A percentile compares a stretch with the other conserved stretches of the same genome.
These are phyloP conservation scores for Hyperoplus immaculatus DNA, from an alignment of 2,797 vertebrate species.

Conservation along the genomic window DNA sequence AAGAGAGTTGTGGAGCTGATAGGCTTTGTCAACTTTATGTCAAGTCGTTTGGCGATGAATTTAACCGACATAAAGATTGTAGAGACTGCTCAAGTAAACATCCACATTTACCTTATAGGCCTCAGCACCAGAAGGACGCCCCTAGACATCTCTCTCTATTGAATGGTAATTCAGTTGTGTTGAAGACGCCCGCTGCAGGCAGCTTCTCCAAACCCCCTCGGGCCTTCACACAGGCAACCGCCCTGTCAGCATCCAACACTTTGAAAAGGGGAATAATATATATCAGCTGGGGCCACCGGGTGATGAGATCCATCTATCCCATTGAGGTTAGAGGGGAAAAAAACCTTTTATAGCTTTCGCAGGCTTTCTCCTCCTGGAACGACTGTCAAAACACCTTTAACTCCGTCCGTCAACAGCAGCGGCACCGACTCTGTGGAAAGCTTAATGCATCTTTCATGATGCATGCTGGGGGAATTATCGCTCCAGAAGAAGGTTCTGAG, in stretches of 20 bases:
- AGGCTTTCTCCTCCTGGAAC: slow-evolving; percentile 43
- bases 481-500: slow-evolving; percentile 27
- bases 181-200: not conserved
- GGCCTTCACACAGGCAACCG: not conserved
- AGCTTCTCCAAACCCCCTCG: not conserved
- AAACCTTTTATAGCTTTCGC: slow-evolving; percentile 22
- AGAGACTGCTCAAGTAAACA: not conserved
- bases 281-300: slow-evolving; percentile 12
- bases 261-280: not conserved
- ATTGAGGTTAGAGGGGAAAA: not conserved
- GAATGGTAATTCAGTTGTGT: not conserved
- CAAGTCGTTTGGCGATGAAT: no score
- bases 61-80: no score
- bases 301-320: slow-evolving; percentile 8
- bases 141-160: not conserved
- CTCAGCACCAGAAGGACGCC: not conserved
- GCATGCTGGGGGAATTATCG: slow-evolving; percentile 30
- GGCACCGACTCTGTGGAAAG: slow-evolving; percentile 6
- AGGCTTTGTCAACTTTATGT: no score
- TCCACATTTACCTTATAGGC: not conserved
- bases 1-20: not conserved
- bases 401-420: slow-evolving; percentile 37
- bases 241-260: not conserved
- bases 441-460: slow-evolving; percentile 60
- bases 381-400: slow-evolving; percentile 58